These are phyloP conservation scores for Plemyria rubiginata DNA, from an alignment of 2,888 invertebrate species.

Conservation along the genomic window DNA sequence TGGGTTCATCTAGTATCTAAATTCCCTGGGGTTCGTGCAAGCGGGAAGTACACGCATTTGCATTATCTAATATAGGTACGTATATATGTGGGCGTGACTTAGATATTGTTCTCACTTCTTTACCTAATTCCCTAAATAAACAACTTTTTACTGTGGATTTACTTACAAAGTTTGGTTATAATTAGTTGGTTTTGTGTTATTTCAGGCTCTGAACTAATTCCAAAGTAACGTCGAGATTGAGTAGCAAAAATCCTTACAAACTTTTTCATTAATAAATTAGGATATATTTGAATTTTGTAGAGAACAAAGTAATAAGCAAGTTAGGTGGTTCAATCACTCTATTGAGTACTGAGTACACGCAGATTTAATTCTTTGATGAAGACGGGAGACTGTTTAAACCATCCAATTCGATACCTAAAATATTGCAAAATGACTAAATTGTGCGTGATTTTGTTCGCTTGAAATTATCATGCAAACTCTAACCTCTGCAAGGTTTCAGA, in stretches of 20 bases:
- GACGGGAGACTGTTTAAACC: conserved; percentile 18
- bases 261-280: neutral
- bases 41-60: too few species aligned
- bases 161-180: neutral
- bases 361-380: conserved; percentile 21
- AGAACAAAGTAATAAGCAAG: conserved; percentile 10
- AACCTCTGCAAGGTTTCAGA: too few species aligned
- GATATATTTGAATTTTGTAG: neutral
- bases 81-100: too few species aligned
- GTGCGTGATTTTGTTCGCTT: too few species aligned
- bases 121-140: neutral
- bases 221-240: neutral
- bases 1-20: too few species aligned
- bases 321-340: conserved; percentile 16
- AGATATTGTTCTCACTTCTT: neutral
- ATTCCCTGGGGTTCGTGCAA: too few species aligned
- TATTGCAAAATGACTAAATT: conserved; percentile 8
- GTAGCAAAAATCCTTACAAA: neutral
- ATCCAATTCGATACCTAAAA: conserved; percentile 1
- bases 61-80: too few species aligned
- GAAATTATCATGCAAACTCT: too few species aligned
- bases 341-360: conserved; percentile 19
- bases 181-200: neutral
- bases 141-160: neutral
- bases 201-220: neutral